Evolutionary conservation across 2,888 invertebrate species (phyloP), one percentile per base, ranked within the genome.

Genomic region (Xylota sylvarum): DNA sequence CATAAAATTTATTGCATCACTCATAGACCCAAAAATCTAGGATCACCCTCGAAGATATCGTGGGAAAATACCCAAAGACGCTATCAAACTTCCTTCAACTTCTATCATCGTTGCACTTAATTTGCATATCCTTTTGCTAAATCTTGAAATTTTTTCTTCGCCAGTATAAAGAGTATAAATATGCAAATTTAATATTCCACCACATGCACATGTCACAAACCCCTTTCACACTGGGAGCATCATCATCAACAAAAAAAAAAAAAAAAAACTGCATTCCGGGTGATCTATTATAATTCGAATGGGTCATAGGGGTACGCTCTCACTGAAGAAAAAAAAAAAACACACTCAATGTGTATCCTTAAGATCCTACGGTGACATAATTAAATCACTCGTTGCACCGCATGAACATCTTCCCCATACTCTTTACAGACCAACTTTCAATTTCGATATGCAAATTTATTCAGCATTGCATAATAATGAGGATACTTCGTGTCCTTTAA

Each of bases 401-500:
- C 85, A 80, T 65, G 70, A 58, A 37, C 70, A 76, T 80, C 76
- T 76, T 83, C 70, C n/a, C 74, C 56, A 62, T 30, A 65, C 35
- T 37, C 55, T 30, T 46, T 67, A 32, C 58, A 14, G 55, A 10
- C 6, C 62, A 50, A 76, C 74, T 85, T 80, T 85, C 80, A 35
- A 74, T 85, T 85, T 85, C 74, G n/a, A 56, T 80, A 85, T 81
- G 85, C 85, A 85, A 85, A 85, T 85, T 60, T 76, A 12, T 69
- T 9, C 17, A 52, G 35, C 23, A 65, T 52, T 32, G 77, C 23
- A 62, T 84, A 50, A 58, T 65, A 70, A 70, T 80, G 69, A 74
- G 67, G 58, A 62, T 52, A 52, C 52, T 64, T 32, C 12, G 23
- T 72, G 46, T 60, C 60, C 60, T 72, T 58, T 19, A 9, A 43